These are phyloP conservation scores for Harpegnathos saltator DNA, from an alignment of 1,140 invertebrate species.

Conservation along the genomic window DNA sequence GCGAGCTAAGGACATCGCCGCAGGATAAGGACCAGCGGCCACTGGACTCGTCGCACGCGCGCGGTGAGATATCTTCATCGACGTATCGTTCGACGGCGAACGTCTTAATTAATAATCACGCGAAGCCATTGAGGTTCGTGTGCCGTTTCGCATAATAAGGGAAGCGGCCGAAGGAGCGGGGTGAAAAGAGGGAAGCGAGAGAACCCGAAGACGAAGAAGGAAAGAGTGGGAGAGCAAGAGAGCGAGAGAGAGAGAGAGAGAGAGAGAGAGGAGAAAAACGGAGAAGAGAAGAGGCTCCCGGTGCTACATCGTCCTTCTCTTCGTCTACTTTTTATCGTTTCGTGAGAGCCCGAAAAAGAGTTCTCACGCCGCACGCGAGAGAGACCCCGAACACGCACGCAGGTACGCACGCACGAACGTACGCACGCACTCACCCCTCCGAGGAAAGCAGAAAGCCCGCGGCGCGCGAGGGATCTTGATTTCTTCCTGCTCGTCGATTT, in stretches of 20 bases:
- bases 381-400: slow-evolving; percentile 65
- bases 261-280: slow-evolving; percentile 28
- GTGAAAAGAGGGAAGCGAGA: slow-evolving; percentile 17
- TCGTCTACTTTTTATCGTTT: slow-evolving; percentile 74
- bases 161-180: slow-evolving; percentile 51
- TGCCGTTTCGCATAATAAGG: slow-evolving; percentile 71
- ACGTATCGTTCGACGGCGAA: slow-evolving; percentile 52
- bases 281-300: slow-evolving; percentile 35
- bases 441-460: slow-evolving; percentile 55
- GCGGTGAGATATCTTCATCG: slow-evolving; percentile 56
- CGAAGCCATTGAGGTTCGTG: slow-evolving; percentile 73
- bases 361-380: slow-evolving; percentile 75
- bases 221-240: neutral
- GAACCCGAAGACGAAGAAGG: neutral
- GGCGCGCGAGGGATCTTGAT: slow-evolving; percentile 60
- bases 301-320: slow-evolving; percentile 61
- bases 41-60: slow-evolving; percentile 3
- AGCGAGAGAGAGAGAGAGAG: neutral
- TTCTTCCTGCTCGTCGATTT: slow-evolving; percentile 61
- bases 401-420: slow-evolving; percentile 60
- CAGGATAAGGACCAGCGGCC: neutral
- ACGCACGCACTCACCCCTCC: slow-evolving; percentile 63
- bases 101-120: slow-evolving; percentile 75
- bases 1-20: slow-evolving; percentile 20
- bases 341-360: slow-evolving; percentile 70